A percentile compares a stretch with the other conserved stretches of the same genome.
phyloP scores from a whole-genome alignment of 1,140 invertebrate species.

The Coptotermes formosanus region DNA sequence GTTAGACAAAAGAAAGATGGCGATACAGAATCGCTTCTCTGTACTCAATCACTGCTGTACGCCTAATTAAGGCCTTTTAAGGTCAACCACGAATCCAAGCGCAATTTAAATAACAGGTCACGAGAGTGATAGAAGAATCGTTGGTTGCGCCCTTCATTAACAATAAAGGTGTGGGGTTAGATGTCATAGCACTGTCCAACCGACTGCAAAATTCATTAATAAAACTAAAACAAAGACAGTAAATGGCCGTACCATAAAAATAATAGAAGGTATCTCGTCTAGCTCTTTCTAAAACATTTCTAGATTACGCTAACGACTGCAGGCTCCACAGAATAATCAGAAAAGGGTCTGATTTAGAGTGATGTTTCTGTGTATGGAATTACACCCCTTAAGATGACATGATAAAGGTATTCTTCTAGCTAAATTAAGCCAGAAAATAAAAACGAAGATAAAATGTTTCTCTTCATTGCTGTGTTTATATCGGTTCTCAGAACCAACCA shows the following conservation, averaged over 20 bases:
- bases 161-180: constrained; percentile 16
- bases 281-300: background rate
- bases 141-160: constrained; percentile 25
- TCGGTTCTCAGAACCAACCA: too few species aligned
- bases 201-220: constrained; percentile 19
- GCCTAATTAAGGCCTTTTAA: constrained; percentile 28
- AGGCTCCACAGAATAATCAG: too few species aligned
- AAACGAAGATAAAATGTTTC: too few species aligned
- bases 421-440: too few species aligned
- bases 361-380: too few species aligned
- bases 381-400: too few species aligned
- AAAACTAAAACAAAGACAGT: background rate
- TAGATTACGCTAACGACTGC: too few species aligned
- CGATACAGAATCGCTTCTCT: background rate
- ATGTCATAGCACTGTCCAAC: constrained; percentile 19
- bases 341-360: too few species aligned
- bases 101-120: constrained; percentile 30
- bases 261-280: background rate
- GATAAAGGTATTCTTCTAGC: too few species aligned
- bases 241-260: background rate
- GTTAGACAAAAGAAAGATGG: constrained; percentile 3
- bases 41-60: constrained; percentile 23
- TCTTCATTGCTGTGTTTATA: too few species aligned
- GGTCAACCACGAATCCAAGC: constrained; percentile 27
- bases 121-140: constrained; percentile 18